phyloP scores from a whole-genome alignment of 2,113 vertebrate species.

The Astatoreochromis straeleni region DNA sequence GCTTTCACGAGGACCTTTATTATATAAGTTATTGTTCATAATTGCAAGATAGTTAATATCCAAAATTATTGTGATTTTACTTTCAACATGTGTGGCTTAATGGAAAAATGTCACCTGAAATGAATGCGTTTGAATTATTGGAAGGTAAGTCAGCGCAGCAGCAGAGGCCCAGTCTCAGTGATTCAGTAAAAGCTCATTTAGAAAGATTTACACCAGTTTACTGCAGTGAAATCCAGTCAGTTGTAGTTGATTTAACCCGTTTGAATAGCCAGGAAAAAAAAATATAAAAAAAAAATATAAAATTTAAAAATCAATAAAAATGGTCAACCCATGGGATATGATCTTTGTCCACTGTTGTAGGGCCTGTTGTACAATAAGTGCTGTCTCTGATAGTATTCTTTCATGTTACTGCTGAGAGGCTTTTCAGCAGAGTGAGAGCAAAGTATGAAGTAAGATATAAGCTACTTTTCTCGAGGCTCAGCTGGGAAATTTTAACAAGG shows the following conservation, averaged over 20 bases:
- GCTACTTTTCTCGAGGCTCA: constrained; percentile 4
- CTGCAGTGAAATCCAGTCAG: background rate
- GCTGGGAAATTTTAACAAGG: constrained; percentile 30
- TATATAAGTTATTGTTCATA: background rate
- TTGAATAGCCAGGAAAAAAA: background rate
- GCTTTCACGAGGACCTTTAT: background rate
- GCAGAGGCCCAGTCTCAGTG: background rate
- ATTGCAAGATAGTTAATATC: background rate
- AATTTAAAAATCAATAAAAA: background rate
- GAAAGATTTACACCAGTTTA: background rate
- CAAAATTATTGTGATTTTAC: background rate
- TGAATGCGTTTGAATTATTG: background rate
- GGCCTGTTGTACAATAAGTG: background rate
- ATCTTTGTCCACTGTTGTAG: background rate
- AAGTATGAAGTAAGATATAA: background rate
- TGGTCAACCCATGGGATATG: background rate
- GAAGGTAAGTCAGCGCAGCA: background rate
- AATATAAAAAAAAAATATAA: background rate
- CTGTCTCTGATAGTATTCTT: background rate
- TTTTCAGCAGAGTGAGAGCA: background rate
- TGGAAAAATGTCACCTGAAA: background rate
- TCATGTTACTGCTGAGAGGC: background rate
- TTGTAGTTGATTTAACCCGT: background rate
- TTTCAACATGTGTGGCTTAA: background rate
- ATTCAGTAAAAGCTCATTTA: background rate